Conservation (phyloP, 2,113 vertebrate genomes). For the Panurus biarmicus region DNA sequence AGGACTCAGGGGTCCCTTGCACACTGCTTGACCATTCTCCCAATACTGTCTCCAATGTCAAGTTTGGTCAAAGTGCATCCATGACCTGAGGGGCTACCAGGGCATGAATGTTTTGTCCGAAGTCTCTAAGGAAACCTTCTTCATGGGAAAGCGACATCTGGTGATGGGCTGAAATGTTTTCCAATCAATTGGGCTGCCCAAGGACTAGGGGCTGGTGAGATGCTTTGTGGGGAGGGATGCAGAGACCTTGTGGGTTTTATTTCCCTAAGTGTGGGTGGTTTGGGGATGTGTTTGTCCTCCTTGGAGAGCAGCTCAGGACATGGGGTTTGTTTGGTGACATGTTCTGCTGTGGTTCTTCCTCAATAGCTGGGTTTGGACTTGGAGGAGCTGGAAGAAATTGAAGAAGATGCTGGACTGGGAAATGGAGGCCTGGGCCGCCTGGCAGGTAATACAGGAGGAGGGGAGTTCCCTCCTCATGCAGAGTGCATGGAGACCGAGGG, state of each 20-base stretch:
- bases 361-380: slow-evolving; percentile 81
- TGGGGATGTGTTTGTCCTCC: not conserved
- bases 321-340: not conserved
- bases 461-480: fast-evolving
- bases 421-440: slow-evolving; percentile 85
- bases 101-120: not conserved
- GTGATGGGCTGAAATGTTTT: not conserved
- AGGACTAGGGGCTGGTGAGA: not conserved
- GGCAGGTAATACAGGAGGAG: slow-evolving; percentile 70
- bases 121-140: not conserved
- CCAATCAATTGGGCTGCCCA: not conserved
- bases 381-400: slow-evolving; percentile 86
- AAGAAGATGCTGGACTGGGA: slow-evolving; percentile 86
- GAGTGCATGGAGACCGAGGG: fast-evolving
- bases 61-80: not conserved
- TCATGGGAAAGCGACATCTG: not conserved
- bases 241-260: not conserved
- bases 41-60: not conserved
- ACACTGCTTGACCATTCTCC: fast-evolving
- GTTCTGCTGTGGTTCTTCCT: not conserved
- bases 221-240: not conserved
- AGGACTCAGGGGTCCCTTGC: fast-evolving
- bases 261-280: not conserved
- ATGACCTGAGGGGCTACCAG: not conserved
- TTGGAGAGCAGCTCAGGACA: not conserved